These are phyloP conservation scores for Lordiphosa mommai DNA, from an alignment of 1,140 invertebrate species.

Conservation along the genomic window DNA sequence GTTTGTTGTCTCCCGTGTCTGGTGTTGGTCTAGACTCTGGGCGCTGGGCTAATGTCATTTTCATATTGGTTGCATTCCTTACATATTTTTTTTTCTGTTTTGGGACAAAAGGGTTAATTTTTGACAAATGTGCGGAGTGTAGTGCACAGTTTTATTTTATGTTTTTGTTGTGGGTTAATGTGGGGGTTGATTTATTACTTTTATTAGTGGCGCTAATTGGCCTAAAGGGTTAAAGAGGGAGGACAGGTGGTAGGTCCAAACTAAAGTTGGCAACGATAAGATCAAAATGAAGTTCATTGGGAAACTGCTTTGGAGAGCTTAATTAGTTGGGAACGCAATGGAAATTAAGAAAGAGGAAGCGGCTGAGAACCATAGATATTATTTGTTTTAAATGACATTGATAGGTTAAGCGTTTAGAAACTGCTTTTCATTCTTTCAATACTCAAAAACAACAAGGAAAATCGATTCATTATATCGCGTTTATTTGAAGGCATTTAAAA, in stretches of 20 bases:
- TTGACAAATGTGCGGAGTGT: constrained; percentile 49
- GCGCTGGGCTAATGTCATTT: constrained; percentile 65
- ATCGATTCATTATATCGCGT: too few species aligned
- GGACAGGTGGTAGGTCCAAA: constrained; percentile 17
- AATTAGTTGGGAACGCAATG: background rate
- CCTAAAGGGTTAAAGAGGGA: constrained; percentile 24
- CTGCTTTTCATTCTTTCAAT: too few species aligned
- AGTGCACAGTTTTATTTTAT: background rate
- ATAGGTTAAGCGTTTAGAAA: too few species aligned
- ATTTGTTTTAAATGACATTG: background rate
- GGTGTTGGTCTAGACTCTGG: constrained; percentile 46
- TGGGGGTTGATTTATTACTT: constrained; percentile 54
- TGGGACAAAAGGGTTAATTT: constrained; percentile 49
- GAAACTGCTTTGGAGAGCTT: background rate
- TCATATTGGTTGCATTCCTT: constrained; percentile 35
- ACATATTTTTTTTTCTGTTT: constrained; percentile 18
- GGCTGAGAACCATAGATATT: background rate
- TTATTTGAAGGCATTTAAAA: too few species aligned
- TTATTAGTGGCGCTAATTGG: constrained; percentile 61
- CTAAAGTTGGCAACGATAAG: background rate
- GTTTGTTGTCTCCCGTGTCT: constrained; percentile 23
- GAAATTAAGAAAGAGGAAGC: background rate
- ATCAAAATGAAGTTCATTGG: background rate
- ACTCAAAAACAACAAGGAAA: too few species aligned
- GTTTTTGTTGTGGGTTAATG: constrained; percentile 30